phyloP scores from a whole-genome alignment of 2,888 invertebrate genomes.

The Dicycla oo region DNA sequence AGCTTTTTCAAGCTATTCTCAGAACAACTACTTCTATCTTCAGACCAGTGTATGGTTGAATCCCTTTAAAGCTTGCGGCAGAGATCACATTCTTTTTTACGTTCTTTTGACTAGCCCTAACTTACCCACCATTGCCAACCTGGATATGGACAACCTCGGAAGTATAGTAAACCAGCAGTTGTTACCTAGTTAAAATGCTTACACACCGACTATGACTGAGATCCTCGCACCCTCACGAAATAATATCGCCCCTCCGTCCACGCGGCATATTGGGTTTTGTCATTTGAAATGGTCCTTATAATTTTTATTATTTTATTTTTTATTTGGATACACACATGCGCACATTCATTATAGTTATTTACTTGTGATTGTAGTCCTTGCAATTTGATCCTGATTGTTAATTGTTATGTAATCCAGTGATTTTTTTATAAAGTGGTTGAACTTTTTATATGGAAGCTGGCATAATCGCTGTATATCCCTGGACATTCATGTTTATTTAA shows the following conservation, averaged over 20 bases:
- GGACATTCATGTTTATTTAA: neutral
- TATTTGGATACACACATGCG: conserved; percentile 9
- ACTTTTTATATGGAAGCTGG: neutral
- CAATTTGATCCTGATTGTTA: conserved; percentile 6
- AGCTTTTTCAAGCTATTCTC: neutral
- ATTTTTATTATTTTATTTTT: conserved; percentile 22
- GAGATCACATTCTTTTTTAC: neutral
- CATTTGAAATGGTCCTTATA: conserved; percentile 25
- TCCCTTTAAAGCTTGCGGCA: neutral
- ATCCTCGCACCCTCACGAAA: conserved; percentile 12
- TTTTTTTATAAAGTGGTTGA: neutral
- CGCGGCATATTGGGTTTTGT: conserved; percentile 16
- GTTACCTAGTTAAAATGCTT: neutral
- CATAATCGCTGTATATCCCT: neutral
- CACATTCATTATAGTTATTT: conserved; percentile 13
- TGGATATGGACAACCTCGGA: neutral
- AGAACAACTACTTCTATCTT: neutral
- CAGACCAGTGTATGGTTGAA: neutral
- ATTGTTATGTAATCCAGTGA: neutral
- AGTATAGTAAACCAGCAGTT: neutral
- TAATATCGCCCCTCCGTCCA: conserved; percentile 35
- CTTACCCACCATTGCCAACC: neutral
- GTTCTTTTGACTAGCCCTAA: neutral
- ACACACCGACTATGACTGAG: neutral
- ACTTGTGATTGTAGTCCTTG: conserved; percentile 1